Evolutionary conservation across 1,140 invertebrate genomes (phyloP), one percentile per base, ranked within the genome.

Genomic region (Zaprionus vittiger): DNA sequence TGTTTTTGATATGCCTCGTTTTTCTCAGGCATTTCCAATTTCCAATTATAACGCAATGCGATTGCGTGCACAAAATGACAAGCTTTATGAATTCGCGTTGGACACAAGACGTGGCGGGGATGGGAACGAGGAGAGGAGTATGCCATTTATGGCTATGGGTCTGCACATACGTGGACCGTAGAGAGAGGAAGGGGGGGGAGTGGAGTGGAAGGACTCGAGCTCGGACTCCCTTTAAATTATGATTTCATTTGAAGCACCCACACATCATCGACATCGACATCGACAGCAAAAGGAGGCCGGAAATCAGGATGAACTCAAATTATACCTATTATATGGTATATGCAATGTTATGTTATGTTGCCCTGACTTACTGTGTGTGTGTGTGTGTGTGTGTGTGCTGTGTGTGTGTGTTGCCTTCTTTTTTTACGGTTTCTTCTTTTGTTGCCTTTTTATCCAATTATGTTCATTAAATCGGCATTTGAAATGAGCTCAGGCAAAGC

Each of bases 51-150:
- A 89, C 75, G 83, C 83, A 83, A 79, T 72, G 61, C 74, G 78
- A 81, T 89, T 90, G 86, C 84, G 84, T 89, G 84, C 84, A 83
- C 83, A 72, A 89, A 89, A 89, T 89, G 84, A 89, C 84, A 89
- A 84, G 77, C 81, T 87, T 90, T 84, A 89, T 81, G 70, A 85
- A 90, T 80, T 83, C 81, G 81, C 79, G 71, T 67, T 80, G 83
- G 59, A 77, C 66, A 61, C 66, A 37, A 76, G 61, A 67, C 78
- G 52, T 12, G 7, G 56, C 38, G 11, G 44, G 12, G 34, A n/a
- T n/a, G 24, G 5, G 5, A 17, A 22, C 20, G 7, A 2, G 4
- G 9, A 31, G 28, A 41, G 31, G 31, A 11, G 24, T 24, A 55
- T 24, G 22, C 24, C 31, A 34, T 34, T 34, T 34, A 44, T 63